Percentiles rank a stretch among this genome's conserved stretches.
Evolutionary conservation across 2,888 invertebrate species (phyloP).

Genomic region (Hipparchia semele): DNA sequence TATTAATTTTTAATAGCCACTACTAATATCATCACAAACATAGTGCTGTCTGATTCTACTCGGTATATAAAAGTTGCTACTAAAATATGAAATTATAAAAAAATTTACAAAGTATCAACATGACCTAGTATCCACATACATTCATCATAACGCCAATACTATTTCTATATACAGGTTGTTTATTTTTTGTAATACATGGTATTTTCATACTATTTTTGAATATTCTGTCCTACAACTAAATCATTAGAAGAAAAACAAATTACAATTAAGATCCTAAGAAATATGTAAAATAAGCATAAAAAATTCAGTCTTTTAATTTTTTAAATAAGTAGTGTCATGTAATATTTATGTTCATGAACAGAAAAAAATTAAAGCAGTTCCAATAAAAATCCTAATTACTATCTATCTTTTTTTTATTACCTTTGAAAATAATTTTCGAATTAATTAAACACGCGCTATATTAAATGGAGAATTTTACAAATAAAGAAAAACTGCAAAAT

Average conservation of each 20-base stretch:
- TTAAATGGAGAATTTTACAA: not conserved
- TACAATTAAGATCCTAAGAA: not conserved
- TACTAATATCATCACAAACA: constrained; percentile 42
- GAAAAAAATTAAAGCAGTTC: not conserved
- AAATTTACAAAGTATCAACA: constrained; percentile 53
- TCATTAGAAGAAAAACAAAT: not conserved
- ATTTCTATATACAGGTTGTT: constrained; percentile 24
- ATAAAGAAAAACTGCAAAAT: too few species aligned
- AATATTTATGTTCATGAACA: not conserved
- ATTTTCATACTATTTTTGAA: not conserved
- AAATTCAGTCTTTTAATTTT: constrained; percentile 27
- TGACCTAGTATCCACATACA: constrained; percentile 46
- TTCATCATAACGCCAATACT: constrained; percentile 25
- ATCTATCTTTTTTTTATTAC: constrained; percentile 23
- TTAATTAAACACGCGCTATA: not conserved
- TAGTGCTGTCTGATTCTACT: constrained; percentile 39
- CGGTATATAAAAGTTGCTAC: constrained; percentile 56
- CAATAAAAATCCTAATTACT: constrained; percentile 11
- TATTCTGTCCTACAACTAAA: too few species aligned
- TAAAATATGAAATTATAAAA: constrained; percentile 62
- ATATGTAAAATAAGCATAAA: constrained; percentile 18
- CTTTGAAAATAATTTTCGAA: not conserved
- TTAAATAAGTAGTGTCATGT: not conserved
- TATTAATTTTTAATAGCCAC: not conserved
- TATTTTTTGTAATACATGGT: not conserved